Percentiles rank a stretch among this genome's conserved stretches.
phyloP scores from a whole-genome alignment of 2,797 vertebrate genomes.

The Acipenser transmontanus region DNA sequence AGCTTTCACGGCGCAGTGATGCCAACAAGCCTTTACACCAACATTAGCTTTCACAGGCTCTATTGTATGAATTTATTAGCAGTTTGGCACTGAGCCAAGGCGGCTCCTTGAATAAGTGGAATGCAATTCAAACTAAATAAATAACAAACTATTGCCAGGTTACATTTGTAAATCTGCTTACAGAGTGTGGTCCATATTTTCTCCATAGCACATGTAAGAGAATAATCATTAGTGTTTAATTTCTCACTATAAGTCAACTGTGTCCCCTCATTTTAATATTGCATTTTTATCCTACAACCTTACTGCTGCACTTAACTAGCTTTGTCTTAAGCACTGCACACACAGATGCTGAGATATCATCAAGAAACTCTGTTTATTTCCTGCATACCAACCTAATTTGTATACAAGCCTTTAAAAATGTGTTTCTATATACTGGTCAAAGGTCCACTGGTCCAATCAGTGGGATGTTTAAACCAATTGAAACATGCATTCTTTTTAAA shows the following conservation, averaged over 20 bases:
- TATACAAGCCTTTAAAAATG: constrained; percentile 3
- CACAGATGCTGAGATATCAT: background rate
- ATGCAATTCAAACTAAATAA: background rate
- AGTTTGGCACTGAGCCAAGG: background rate
- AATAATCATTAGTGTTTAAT: background rate
- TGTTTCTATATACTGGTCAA: background rate
- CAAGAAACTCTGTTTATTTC: background rate
- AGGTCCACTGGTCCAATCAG: background rate
- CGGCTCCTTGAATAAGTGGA: background rate
- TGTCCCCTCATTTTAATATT: background rate
- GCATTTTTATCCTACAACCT: background rate
- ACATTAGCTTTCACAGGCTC: constrained; percentile 3
- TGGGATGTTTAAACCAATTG: no score
- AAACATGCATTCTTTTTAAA: no score
- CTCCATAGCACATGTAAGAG: background rate
- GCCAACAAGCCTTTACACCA: background rate
- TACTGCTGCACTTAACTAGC: background rate
- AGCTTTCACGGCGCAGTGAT: background rate
- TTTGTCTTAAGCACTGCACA: background rate
- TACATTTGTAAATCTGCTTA: background rate
- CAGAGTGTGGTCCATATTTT: background rate
- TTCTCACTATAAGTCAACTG: background rate
- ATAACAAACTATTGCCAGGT: background rate
- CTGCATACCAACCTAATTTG: background rate
- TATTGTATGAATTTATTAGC: constrained; percentile 1